Base-by-base conservation (phyloP, 2,797 vertebrate genomes). In the Sebastiscus albofasciatus region DNA sequence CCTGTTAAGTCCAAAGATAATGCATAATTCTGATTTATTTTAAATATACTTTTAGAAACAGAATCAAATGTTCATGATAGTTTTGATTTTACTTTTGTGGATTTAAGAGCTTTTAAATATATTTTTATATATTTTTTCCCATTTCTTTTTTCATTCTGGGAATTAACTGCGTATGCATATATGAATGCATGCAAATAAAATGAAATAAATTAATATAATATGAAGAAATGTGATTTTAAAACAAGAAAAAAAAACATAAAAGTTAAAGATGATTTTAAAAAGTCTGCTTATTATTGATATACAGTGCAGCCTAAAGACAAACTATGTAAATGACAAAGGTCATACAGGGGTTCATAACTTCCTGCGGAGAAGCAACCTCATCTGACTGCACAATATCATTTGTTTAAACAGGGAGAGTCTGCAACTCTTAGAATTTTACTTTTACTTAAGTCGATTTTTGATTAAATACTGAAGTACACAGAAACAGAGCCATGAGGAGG, bases 331-430 rank as follows among this genome's bases (percentile, higher is more conserved):
- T 74, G n/a, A 77, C 31, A 26, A 4, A 36, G 67, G 22, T 36
- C 42, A 68, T 26, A 5, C 5, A 27, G 8, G 68, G 75, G 87
- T 62, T 83, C 80, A 83, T 72, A 67, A 72, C 42, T 77, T 70
- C 62, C 52, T 79, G 59, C 12, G 3, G 67, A 39, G 65, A 64
- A 59, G 56, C 39, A 39, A 24, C 65, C 52, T 81, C 75, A 59
- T 27, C 80, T 79, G 75, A 67, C 42, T 59, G 68, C 33, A 56
- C 49, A 33, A 49, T 66, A 34, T 75, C 59, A 62, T 87, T 77
- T 76, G 59, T 58, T 69, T 5, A 64, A 81, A 77, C 76, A 76
- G 68, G 76, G 74, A 85, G 79, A 76, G 80, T 85, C 71, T 14
- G 64, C 55, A 3, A 26, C 16, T 64, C 42, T 52, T 12, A 2